Evolutionary conservation across 2,113 vertebrate species (phyloP), one percentile per base, ranked within the genome.

Genomic region (Centropus unirufus): DNA sequence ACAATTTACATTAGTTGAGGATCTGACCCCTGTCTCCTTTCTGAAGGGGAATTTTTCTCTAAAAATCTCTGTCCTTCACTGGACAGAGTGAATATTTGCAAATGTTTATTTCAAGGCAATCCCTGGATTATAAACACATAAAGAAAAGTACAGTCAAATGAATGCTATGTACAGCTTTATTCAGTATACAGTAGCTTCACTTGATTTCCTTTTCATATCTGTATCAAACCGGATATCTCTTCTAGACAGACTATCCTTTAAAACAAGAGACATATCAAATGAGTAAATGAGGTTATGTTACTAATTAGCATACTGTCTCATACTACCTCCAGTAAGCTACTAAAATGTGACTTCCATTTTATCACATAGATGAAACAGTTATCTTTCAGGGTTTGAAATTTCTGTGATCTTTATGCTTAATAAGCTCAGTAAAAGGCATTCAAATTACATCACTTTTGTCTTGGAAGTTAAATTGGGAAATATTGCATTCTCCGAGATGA

Each of bases 391-490:
- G 98, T 98, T 97, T 98, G 97, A 98, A 98, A 98, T 97, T 98
- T 98, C 98, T 98, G 97, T 98, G 98, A 98, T 98, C 98, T 98
- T 98, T 98, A 98, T 98, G 97, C 98, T 98, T 98, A 98, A 98
- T 98, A 98, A 98, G 97, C 98, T 98, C 97, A 96, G 97, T 97
- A 98, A 98, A 98, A 98, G 96, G 97, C 98, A 98, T 98, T 98
- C 97, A 98, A 98, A 98, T 98, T 98, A 92, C 97, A 98, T 97
- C 97, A 98, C 97, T 98, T 98, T 98, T 98, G 98, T 98, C 98
- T 98, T 97, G 96, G 94, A 98, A 98, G 97, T 98, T 98, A 98
- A 98, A 98, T 98, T 98, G 97, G 96, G 96, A 98, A 98, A 98
- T 98, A 98, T 97, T 98, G 96, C 97, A 94, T 98, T 98, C 97